Evolutionary conservation across 1,140 invertebrate genomes (phyloP), one percentile per base, ranked within the genome.

Genomic region (Pteromalus puparum): DNA sequence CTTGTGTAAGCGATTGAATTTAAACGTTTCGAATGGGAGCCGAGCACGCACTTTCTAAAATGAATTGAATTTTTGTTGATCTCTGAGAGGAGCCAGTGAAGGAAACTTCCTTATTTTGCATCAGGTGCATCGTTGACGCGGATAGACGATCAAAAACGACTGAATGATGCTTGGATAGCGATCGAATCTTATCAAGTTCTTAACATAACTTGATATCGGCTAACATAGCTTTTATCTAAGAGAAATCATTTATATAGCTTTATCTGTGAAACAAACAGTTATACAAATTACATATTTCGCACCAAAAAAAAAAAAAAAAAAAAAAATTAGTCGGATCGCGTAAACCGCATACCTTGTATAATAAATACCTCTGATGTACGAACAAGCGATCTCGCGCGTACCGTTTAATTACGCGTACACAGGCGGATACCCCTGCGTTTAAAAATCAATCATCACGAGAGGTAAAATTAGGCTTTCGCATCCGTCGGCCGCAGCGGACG

Each of bases 401-500:
- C 12, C 68, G 68, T 81, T 72, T 73, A 53, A 81, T 81, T 72
- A 72, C 53, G 3, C 6, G 15, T 48, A 18, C 3, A 61, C 53
- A n/a, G n/a, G 5, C 53, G 21, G 53, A 61, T 61, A n/a, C 5
- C 53, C 6, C 1, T 38, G 72, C 48, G 53, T 61, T 77, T 83
- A 83, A 78, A 83, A 83, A 83, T 83, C 82, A 83, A 78, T 78
- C 82, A 82, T 46, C 13, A 24, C 26, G 21, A 68, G 42, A 26
- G 34, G 67, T 46, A 83, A 68, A 83, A 68, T 70, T 6, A 67
- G n/a, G 38, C 30, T 67, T 13, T 21, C 21, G 12, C 81, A 48
- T 65, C 81, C 65, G 48, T 76, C 73, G 46, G 73, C 30, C 34
- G 38, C 38, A 38, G 38, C 38, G 34, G 70, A 83, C 12, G 65